Evolutionary conservation across 2,113 vertebrate genomes (phyloP).

Genomic region (Hypocryptadius cinnamomeus): DNA sequence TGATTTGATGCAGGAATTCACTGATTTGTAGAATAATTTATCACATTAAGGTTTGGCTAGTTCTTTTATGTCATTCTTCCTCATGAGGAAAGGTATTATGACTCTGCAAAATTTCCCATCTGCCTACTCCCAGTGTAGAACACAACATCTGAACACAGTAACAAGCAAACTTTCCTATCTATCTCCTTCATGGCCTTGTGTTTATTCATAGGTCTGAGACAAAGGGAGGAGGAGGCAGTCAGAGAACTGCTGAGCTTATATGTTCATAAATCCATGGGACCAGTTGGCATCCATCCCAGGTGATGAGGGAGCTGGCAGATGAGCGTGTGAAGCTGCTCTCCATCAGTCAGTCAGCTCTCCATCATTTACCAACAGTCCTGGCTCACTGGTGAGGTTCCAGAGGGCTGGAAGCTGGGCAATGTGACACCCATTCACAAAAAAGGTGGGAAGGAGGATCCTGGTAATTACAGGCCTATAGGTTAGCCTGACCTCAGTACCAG

Average conservation of each 20-base stretch:
- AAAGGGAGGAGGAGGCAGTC: not conserved
- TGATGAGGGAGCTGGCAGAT: not conserved
- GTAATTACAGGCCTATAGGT: not conserved
- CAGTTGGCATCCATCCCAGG: not conserved
- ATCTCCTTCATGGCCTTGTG: not conserved
- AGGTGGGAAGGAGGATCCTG: not conserved
- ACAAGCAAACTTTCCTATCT: not conserved
- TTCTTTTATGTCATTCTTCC: not conserved
- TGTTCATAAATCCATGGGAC: not conserved
- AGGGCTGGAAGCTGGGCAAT: not conserved
- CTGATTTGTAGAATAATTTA: not conserved
- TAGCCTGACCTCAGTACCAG: not conserved
- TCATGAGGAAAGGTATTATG: not conserved
- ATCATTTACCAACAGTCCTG: too few species aligned
- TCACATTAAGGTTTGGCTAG: not conserved
- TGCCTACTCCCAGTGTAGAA: not conserved
- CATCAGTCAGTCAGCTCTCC: fast-evolving
- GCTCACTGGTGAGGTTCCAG: not conserved
- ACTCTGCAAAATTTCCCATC: not conserved
- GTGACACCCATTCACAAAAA: too few species aligned
- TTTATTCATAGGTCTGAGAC: not conserved
- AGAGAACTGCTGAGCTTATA: not conserved
- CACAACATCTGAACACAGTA: not conserved
- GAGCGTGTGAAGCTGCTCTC: fast-evolving
- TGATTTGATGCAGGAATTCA: not conserved